Conservation (phyloP, 2,797 vertebrate species). For the Molossus molossus region DNA sequence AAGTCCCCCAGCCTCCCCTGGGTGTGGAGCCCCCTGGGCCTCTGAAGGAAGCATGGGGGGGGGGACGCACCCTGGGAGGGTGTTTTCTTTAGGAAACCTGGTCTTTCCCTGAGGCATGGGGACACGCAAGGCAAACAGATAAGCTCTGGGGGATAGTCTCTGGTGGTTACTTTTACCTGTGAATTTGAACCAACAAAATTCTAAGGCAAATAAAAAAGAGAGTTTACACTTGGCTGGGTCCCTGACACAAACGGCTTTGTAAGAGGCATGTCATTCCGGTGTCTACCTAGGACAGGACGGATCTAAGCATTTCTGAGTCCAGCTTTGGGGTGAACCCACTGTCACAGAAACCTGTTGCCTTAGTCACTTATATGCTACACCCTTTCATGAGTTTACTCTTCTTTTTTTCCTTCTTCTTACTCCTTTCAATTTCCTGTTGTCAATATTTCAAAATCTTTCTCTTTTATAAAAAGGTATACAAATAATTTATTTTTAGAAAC, state of each 20-base stretch:
- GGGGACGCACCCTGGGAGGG: neutral
- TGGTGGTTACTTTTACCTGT: neutral
- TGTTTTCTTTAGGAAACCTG: neutral
- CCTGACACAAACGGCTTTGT: neutral
- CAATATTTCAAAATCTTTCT: neutral
- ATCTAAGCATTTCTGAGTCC: neutral
- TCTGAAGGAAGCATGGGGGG: neutral
- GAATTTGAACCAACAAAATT: slow-evolving; percentile 40
- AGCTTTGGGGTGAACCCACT: neutral
- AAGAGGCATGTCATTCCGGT: neutral
- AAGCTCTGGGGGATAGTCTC: neutral
- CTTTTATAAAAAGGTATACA: slow-evolving; percentile 21
- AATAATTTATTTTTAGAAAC: neutral
- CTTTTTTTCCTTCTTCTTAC: neutral
- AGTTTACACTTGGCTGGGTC: neutral
- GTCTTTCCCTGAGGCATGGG: neutral
- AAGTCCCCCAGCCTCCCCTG: neutral
- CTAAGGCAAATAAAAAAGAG: neutral
- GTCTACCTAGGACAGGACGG: neutral
- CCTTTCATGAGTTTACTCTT: neutral
- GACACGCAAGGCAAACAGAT: neutral
- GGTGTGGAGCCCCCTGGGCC: neutral
- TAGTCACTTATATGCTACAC: too few relatives aligned
- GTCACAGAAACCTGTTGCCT: neutral
- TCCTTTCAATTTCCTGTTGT: neutral